These are phyloP conservation scores for Sogatella furcifera DNA, from an alignment of 1,140 invertebrate genomes.

Conservation along the genomic window DNA sequence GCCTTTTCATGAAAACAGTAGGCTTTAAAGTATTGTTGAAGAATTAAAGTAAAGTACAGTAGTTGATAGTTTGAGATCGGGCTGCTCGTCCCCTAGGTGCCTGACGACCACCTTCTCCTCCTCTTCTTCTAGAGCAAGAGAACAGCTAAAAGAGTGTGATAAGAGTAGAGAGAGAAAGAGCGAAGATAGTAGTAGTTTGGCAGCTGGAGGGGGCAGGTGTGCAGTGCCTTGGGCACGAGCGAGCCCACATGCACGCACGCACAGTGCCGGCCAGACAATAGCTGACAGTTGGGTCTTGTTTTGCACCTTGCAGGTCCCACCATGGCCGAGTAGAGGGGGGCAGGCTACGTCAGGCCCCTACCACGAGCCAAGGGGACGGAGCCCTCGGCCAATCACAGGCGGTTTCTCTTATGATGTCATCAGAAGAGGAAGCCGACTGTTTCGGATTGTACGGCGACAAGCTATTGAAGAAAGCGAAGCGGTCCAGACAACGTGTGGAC, in stretches of 20 bases:
- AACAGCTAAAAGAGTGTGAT: background rate
- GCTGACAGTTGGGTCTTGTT: conserved; percentile 25
- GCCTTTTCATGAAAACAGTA: too few relatives aligned
- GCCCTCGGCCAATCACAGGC: conserved; percentile 49
- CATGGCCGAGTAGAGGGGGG: conserved; percentile 24
- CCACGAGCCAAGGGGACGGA: conserved; percentile 19
- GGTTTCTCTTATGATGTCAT: conserved; percentile 81
- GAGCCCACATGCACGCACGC: conserved; percentile 7
- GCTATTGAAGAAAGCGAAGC: conserved; percentile 79
- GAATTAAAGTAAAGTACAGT: too few relatives aligned
- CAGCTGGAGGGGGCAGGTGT: conserved; percentile 14
- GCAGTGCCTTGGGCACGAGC: conserved; percentile 11
- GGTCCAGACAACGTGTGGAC: conserved; percentile 87
- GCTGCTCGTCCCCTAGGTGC: too few relatives aligned
- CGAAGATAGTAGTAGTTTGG: background rate
- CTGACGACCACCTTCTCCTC: too few relatives aligned
- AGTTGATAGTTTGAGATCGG: too few relatives aligned
- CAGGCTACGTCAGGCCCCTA: conserved; percentile 13
- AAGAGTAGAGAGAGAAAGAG: background rate
- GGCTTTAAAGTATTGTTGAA: too few relatives aligned
- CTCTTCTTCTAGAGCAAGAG: too few relatives aligned
- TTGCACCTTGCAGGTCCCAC: conserved; percentile 25
- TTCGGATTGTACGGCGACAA: conserved; percentile 83
- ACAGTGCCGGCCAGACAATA: conserved; percentile 17
- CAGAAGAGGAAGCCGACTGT: conserved; percentile 82